phyloP scores from a whole-genome alignment of 2,888 invertebrate species.

The Drosophila nigritarsus region DNA sequence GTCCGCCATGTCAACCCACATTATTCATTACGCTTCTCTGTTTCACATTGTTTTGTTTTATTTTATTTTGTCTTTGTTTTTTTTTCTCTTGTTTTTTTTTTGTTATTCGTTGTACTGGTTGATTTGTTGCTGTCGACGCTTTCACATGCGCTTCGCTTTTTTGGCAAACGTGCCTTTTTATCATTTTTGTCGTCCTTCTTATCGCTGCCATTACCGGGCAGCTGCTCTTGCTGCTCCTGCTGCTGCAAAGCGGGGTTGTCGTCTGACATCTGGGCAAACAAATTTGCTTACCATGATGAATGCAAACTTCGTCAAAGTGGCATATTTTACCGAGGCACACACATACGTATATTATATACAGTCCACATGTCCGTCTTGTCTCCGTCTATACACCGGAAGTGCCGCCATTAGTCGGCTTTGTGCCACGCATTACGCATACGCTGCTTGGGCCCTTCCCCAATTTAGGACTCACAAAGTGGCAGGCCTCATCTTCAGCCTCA shows the following conservation, averaged over 20 bases:
- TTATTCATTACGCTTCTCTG: slow-evolving; percentile 65
- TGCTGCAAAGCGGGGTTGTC: not conserved
- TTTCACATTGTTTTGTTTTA: slow-evolving; percentile 43
- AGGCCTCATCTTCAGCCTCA: slow-evolving; percentile 30
- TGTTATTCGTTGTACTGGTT: slow-evolving; percentile 51
- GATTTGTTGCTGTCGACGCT: slow-evolving; percentile 70
- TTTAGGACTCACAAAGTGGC: slow-evolving; percentile 43
- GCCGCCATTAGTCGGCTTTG: slow-evolving; percentile 77
- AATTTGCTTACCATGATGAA: slow-evolving; percentile 80
- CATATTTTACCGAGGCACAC: slow-evolving; percentile 37
- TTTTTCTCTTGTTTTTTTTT: slow-evolving; percentile 11
- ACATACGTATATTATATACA: not conserved
- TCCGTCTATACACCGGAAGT: slow-evolving; percentile 69
- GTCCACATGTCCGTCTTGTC: slow-evolving; percentile 11
- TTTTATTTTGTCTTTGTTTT: slow-evolving; percentile 17
- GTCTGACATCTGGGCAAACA: slow-evolving; percentile 76
- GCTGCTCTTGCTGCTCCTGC: slow-evolving; percentile 2
- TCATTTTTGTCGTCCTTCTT: slow-evolving; percentile 74
- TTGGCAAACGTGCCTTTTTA: slow-evolving; percentile 79
- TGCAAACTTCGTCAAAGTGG: slow-evolving; percentile 64
- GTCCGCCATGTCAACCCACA: slow-evolving; percentile 61
- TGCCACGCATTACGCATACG: slow-evolving; percentile 60
- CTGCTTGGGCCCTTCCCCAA: slow-evolving; percentile 46
- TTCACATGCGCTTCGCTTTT: slow-evolving; percentile 52
- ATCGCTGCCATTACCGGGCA: slow-evolving; percentile 67